Evolutionary conservation across 2,113 vertebrate species (phyloP).

Genomic region (Steatornis caripensis): DNA sequence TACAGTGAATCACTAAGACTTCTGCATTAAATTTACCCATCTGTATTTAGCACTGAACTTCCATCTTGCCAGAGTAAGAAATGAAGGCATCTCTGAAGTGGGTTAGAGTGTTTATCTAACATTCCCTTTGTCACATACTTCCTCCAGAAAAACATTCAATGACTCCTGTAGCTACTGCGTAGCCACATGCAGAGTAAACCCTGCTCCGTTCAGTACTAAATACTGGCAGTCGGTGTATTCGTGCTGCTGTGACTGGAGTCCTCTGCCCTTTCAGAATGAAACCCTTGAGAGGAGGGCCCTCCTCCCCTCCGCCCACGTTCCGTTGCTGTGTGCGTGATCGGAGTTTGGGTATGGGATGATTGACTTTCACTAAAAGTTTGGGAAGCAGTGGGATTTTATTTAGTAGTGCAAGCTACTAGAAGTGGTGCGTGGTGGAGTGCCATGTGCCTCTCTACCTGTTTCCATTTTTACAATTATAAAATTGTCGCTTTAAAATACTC

Average conservation of each 20-base stretch:
- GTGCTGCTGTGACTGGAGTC: not conserved
- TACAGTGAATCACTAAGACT: rapidly evolving
- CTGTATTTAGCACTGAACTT: not conserved
- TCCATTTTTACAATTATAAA: not conserved
- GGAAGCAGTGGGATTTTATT: not conserved
- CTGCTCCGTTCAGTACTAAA: rapidly evolving
- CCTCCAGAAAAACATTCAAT: not conserved
- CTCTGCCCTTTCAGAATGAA: not conserved
- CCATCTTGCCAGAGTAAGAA: not conserved
- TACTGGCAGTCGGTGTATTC: rapidly evolving
- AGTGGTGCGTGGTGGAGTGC: not conserved
- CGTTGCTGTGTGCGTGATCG: rapidly evolving
- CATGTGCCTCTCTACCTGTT: not conserved
- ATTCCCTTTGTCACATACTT: not conserved
- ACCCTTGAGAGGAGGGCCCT: not conserved
- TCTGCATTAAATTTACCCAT: not conserved
- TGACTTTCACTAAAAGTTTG: not conserved
- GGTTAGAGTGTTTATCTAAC: not conserved
- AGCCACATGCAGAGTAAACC: rapidly evolving
- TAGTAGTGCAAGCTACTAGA: no score
- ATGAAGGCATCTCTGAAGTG: not conserved
- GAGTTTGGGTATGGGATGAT: rapidly evolving
- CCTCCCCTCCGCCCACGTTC: not conserved
- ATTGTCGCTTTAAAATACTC: not conserved
- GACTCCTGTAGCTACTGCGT: not conserved